These are phyloP conservation scores for Chaetops frenatus DNA, from an alignment of 2,113 vertebrate genomes.

Conservation along the genomic window DNA sequence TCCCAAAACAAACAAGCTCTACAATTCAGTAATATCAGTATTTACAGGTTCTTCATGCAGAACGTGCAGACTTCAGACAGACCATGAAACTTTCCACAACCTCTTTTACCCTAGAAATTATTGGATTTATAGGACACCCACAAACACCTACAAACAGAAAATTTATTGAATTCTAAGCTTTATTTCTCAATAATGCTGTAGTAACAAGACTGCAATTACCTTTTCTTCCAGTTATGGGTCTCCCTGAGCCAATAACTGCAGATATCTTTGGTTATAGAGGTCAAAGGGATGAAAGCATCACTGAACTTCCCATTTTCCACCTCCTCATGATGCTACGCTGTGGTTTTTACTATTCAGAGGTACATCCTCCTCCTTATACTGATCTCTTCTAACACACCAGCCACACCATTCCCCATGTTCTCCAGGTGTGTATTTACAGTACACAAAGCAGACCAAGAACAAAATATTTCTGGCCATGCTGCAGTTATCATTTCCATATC, in stretches of 20 bases:
- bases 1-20: not conserved
- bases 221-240: not conserved
- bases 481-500: not conserved
- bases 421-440: not conserved
- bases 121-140: constrained; percentile 44
- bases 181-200: not conserved
- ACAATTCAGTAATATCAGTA: not conserved
- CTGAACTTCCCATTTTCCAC: not conserved
- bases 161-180: constrained; percentile 23
- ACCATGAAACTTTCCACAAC: not conserved
- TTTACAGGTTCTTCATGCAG: not conserved
- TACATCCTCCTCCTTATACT: not conserved
- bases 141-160: constrained; percentile 38
- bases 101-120: not conserved
- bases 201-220: not conserved
- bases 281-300: not conserved
- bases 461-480: not conserved
- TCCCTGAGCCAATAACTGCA: not conserved
- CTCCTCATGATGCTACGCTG: not conserved
- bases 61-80: not conserved
- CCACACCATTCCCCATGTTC: not conserved
- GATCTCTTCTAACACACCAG: not conserved
- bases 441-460: not conserved
- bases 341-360: not conserved
- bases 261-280: not conserved